Conservation (phyloP, 1,140 invertebrate species). For the Bombus terrestris region DNA sequence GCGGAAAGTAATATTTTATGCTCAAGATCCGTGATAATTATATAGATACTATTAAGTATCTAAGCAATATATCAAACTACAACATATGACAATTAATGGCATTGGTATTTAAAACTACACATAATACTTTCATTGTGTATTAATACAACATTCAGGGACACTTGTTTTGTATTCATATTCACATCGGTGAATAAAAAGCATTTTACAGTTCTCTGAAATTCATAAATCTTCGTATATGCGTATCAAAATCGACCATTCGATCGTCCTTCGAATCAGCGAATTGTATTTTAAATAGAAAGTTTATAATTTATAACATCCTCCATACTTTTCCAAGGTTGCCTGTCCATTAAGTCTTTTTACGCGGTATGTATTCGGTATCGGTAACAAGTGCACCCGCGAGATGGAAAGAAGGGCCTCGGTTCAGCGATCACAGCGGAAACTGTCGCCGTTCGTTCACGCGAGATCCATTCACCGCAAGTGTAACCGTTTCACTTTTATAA, state of each 20-base stretch:
- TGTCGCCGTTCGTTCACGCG: conserved; percentile 46
- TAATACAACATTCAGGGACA: too few species aligned
- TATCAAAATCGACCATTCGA: too few species aligned
- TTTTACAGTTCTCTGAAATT: too few species aligned
- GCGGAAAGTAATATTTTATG: neutral
- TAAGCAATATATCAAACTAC: neutral
- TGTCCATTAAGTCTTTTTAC: neutral
- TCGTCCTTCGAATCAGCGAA: neutral
- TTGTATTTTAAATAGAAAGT: neutral
- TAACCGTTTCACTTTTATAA: conserved; percentile 58
- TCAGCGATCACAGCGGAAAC: conserved; percentile 55
- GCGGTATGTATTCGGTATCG: neutral
- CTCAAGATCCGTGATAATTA: neutral
- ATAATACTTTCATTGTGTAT: too few species aligned
- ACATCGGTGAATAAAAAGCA: too few species aligned
- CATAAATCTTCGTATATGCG: too few species aligned
- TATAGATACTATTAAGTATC: neutral
- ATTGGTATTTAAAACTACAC: neutral
- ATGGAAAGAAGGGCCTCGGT: conserved; percentile 50
- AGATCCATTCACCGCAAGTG: conserved; percentile 53
- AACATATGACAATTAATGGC: neutral
- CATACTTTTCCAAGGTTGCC: conserved; percentile 4
- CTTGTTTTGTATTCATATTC: too few species aligned
- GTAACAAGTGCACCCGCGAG: conserved; percentile 39
- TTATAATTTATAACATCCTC: conserved; percentile 27